Base-by-base conservation (phyloP, 2,113 vertebrate genomes). In the Zapornia atra region DNA sequence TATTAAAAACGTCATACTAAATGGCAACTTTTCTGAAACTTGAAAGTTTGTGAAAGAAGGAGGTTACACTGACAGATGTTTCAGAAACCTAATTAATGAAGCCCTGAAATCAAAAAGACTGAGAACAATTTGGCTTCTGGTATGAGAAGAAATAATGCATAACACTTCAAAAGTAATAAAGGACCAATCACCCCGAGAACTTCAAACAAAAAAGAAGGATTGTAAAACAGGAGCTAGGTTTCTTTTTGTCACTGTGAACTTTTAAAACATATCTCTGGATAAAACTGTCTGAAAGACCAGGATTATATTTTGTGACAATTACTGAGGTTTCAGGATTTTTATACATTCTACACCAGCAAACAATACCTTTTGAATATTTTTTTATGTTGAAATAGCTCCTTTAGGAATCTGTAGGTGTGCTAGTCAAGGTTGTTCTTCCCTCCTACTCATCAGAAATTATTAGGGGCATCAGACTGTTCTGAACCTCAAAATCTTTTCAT, bases 21-120 rank as follows among this genome's bases (percentile, higher is more conserved):
- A 92, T 94, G 79, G 57, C 44, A 96, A 82, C 61, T 91, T 75
- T 64, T 53, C 82, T 77, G 44, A 77, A 73, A 88, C 66, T 65
- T 63, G 63, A 22, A 83, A 94, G 76, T 92, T 88, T 88, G 71
- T 92, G 88, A 90, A 90, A 95, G 75, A 82, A 86, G 66, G 54
- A 88, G 90, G 85, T 86, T 94, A 88, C 53, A 44, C 59, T 94
- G 96, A 80, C 71, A 97, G 75, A 83, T 86, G 59, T 83, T 92
- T 96, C 88, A 80, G 76, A 93, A 93, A 83, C 86, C 46, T 93
- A 88, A 88, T 87, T 92, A 95, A 92, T 77, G 80, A 72, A 94
- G 50, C 31, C 15, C 59, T 92, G 79, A 92, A 88, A 92, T 88
- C 44, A 92, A 88, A 93, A 88, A 83, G 56, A 65, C 78, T 59